These are phyloP conservation scores for Drosophila arawakana DNA, from an alignment of 1,140 invertebrate species.

Conservation along the genomic window DNA sequence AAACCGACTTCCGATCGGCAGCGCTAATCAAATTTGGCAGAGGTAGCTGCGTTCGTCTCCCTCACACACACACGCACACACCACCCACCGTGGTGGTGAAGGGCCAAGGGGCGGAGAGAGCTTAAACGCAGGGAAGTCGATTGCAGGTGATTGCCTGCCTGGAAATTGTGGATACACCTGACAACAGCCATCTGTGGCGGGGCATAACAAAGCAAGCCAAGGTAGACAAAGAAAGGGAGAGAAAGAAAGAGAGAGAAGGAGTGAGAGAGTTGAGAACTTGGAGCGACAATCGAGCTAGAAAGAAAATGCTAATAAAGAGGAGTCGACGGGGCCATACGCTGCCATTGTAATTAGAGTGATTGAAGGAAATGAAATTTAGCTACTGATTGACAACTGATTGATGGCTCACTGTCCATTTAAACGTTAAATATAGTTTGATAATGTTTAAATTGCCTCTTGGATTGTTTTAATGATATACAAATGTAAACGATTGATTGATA, in stretches of 20 bases:
- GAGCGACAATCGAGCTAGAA: background rate
- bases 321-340: background rate
- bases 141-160: conserved; percentile 31
- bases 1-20: conserved; percentile 65
- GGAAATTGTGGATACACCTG: conserved; percentile 64
- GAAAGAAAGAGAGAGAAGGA: background rate
- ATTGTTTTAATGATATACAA: no score
- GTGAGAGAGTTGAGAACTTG: background rate
- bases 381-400: no score
- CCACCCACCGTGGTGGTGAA: background rate
- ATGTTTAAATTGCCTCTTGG: no score
- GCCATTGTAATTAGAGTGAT: no score
- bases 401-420: no score
- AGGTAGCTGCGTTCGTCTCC: background rate
- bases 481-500: no score
- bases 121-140: background rate
- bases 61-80: background rate
- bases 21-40: conserved; percentile 50
- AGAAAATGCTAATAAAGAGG: background rate
- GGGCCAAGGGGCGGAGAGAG: background rate
- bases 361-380: no score
- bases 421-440: no score
- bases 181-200: conserved; percentile 71
- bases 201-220: conserved; percentile 20
- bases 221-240: background rate